Percentiles rank a stretch among this genome's conserved stretches.
These are phyloP conservation scores for Ctena decussata DNA, from an alignment of 2,888 invertebrate genomes.

Conservation along the genomic window DNA sequence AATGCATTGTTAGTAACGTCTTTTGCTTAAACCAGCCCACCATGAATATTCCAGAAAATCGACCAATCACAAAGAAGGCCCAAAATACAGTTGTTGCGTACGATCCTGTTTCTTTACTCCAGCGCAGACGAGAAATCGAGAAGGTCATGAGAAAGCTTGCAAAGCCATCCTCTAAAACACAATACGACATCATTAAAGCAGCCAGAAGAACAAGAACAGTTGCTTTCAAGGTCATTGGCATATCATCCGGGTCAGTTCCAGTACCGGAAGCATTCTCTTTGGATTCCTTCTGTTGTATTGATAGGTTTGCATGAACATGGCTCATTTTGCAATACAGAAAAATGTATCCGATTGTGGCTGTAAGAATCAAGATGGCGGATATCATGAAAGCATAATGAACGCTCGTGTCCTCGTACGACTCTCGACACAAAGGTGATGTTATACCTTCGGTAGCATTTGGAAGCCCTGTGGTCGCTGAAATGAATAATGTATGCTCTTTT, in stretches of 20 bases:
- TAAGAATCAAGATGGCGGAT: constrained; percentile 20
- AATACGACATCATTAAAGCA: constrained; percentile 26
- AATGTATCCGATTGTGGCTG: constrained; percentile 25
- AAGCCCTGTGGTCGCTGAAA: too few relatives aligned
- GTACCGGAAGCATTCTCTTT: not conserved
- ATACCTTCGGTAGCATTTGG: too few relatives aligned
- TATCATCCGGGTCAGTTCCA: not conserved
- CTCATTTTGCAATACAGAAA: constrained; percentile 22
- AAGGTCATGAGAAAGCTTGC: constrained; percentile 86
- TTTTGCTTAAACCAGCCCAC: constrained; percentile 82
- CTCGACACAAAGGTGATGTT: constrained; percentile 4
- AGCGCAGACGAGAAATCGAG: constrained; percentile 80
- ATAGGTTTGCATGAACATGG: not conserved
- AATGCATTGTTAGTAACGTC: constrained; percentile 82
- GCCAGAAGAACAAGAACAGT: constrained; percentile 21
- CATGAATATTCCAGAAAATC: constrained; percentile 85
- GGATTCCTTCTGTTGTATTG: not conserved
- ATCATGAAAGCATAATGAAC: constrained; percentile 41
- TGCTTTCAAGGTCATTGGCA: constrained; percentile 13
- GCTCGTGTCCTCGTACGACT: constrained; percentile 27
- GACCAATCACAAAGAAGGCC: constrained; percentile 85
- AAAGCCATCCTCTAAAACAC: constrained; percentile 85
- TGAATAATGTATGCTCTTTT: too few relatives aligned
- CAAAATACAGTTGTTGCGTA: constrained; percentile 86
- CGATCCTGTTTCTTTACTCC: constrained; percentile 82